Conservation (phyloP, 2,113 vertebrate genomes). For the Cacatua alba region DNA sequence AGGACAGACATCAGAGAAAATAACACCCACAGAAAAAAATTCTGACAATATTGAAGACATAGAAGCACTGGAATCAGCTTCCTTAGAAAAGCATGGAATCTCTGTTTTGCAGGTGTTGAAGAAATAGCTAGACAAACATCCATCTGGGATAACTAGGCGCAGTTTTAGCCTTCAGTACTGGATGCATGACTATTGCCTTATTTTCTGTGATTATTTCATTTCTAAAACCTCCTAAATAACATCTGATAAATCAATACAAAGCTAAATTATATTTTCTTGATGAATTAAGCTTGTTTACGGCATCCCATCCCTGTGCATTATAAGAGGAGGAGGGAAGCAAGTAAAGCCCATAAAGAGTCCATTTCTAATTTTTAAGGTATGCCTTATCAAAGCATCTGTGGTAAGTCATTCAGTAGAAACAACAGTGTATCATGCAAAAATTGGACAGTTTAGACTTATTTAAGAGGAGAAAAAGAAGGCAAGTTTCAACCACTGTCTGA, state of each 20-base stretch:
- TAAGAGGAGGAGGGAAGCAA: not conserved
- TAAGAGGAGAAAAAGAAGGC: not conserved
- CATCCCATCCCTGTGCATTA: not conserved
- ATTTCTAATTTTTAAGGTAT: not conserved
- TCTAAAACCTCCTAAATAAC: not conserved
- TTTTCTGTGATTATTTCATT: not conserved
- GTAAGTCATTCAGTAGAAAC: not conserved
- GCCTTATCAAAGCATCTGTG: not conserved
- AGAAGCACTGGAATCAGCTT: not conserved
- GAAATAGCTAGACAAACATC: not conserved
- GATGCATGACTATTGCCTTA: not conserved
- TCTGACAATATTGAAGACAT: not conserved
- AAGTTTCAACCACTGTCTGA: not conserved
- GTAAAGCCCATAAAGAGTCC: not conserved
- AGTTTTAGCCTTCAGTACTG: not conserved
- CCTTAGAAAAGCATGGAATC: not conserved
- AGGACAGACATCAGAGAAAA: not conserved
- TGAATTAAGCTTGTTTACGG: not conserved
- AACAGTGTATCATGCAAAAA: not conserved
- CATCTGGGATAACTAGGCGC: accelerated
- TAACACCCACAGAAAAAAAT: not conserved
- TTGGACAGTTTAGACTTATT: not conserved
- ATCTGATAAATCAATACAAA: not conserved
- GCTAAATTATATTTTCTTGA: not conserved
- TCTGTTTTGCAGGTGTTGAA: not conserved